Evolutionary conservation across 1,140 invertebrate species (phyloP).

Genomic region (Hyposmocoma kahamanoa): DNA sequence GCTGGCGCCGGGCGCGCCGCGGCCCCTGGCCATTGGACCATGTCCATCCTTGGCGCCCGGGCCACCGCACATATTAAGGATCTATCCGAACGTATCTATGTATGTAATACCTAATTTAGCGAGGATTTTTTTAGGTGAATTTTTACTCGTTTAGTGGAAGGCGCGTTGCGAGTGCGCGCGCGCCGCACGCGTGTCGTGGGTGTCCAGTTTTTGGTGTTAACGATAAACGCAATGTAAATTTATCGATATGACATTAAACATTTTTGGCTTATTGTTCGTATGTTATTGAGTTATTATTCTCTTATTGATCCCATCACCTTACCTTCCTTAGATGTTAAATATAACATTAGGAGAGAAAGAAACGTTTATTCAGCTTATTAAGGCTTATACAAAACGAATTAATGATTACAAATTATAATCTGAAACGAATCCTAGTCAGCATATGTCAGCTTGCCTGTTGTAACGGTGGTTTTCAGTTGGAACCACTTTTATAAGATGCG

Average conservation of each 20-base stretch:
- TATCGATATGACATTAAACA: constrained; percentile 71
- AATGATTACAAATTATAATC: no score
- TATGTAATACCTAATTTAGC: constrained; percentile 56
- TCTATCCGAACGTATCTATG: constrained; percentile 57
- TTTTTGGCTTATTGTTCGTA: constrained; percentile 73
- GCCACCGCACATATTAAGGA: constrained; percentile 17
- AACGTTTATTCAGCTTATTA: no score
- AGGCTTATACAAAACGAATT: no score
- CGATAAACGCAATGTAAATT: constrained; percentile 68
- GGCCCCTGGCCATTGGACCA: background rate
- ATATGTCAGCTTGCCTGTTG: no score
- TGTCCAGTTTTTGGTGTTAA: constrained; percentile 64
- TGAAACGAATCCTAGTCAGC: no score
- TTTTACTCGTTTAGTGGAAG: constrained; percentile 61
- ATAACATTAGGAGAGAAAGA: no score
- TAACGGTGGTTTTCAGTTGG: no score
- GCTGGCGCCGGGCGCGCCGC: constrained; percentile 6
- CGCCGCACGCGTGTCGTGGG: constrained; percentile 35
- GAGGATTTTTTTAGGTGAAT: constrained; percentile 65
- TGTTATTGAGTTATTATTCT: constrained; percentile 53
- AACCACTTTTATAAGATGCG: no score
- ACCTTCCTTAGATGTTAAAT: background rate
- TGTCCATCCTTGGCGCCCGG: background rate
- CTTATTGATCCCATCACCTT: background rate
- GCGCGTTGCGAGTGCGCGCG: constrained; percentile 20